These are phyloP conservation scores for Spea hammondii DNA, from an alignment of 2,797 vertebrate species.

Conservation along the genomic window DNA sequence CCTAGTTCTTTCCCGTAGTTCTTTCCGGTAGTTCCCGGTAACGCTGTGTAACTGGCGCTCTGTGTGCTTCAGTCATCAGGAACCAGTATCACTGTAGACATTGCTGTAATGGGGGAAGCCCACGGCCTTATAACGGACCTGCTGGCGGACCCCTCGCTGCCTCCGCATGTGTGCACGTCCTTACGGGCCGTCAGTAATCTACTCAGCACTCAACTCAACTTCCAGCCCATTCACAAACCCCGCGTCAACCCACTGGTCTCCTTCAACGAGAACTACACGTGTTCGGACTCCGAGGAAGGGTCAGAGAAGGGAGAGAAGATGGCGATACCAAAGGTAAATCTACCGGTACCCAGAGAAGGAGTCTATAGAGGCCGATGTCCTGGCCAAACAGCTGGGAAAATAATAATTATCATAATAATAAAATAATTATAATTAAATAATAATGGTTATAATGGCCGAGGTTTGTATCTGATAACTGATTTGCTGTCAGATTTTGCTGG, in stretches of 20 bases:
- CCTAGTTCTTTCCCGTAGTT: too few relatives aligned
- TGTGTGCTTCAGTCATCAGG: slow-evolving; percentile 75
- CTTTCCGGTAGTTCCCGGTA: too few relatives aligned
- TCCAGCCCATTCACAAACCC: slow-evolving; percentile 87
- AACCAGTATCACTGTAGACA: slow-evolving; percentile 88
- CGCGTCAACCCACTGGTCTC: slow-evolving; percentile 71
- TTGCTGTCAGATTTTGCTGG: too few relatives aligned
- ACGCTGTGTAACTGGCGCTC: neutral
- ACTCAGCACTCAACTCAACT: slow-evolving; percentile 89
- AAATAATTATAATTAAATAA: too few relatives aligned
- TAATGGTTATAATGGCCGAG: too few relatives aligned
- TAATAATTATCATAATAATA: too few relatives aligned
- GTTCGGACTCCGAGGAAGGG: slow-evolving; percentile 87
- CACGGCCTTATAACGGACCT: slow-evolving; percentile 95
- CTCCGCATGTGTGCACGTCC: slow-evolving; percentile 89
- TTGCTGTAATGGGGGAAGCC: slow-evolving; percentile 95
- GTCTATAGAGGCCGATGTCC: too few relatives aligned
- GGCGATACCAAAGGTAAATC: slow-evolving; percentile 84
- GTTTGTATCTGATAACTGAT: too few relatives aligned
- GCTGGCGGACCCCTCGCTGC: slow-evolving; percentile 88
- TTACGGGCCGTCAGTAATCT: slow-evolving; percentile 93
- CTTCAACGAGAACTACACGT: slow-evolving; percentile 79
- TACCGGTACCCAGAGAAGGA: too few relatives aligned
- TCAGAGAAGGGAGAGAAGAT: slow-evolving; percentile 82
- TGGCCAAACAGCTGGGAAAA: too few relatives aligned